Conservation (phyloP, 2,888 invertebrate genomes). For the Kuschelorhynchus macadamiae region DNA sequence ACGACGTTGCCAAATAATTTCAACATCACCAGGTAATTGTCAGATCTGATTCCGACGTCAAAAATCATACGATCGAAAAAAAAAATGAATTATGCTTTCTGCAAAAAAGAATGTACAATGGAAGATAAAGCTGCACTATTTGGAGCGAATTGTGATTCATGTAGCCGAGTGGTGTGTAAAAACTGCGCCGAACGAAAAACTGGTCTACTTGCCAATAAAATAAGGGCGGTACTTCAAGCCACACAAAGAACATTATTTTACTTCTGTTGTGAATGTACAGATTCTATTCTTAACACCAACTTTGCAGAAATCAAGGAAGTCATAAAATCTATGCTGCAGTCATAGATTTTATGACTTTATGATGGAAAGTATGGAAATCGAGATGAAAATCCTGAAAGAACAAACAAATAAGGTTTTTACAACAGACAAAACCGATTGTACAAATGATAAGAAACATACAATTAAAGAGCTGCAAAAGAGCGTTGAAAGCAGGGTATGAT, state of each 20-base stretch:
- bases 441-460: background rate
- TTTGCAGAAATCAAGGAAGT: background rate
- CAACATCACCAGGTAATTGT: too few species aligned
- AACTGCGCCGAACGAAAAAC: background rate
- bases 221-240: background rate
- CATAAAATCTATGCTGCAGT: background rate
- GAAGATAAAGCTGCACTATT: slow-evolving; percentile 1
- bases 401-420: background rate
- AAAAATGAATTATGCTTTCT: slow-evolving; percentile 13
- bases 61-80: too few species aligned
- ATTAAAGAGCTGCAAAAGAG: background rate
- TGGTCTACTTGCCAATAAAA: background rate
- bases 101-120: slow-evolving; percentile 16
- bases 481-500: background rate
- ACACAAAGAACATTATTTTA: slow-evolving; percentile 1
- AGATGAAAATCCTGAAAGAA: background rate
- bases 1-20: too few species aligned
- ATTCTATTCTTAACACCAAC: background rate
- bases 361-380: background rate
- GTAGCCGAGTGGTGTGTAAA: background rate
- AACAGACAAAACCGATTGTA: background rate
- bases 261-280: background rate
- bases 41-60: too few species aligned
- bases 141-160: background rate
- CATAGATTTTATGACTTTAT: too few species aligned